Conservation (phyloP, 53 echinoderm and acorn worm species). For the Henricia sp. region DNA sequence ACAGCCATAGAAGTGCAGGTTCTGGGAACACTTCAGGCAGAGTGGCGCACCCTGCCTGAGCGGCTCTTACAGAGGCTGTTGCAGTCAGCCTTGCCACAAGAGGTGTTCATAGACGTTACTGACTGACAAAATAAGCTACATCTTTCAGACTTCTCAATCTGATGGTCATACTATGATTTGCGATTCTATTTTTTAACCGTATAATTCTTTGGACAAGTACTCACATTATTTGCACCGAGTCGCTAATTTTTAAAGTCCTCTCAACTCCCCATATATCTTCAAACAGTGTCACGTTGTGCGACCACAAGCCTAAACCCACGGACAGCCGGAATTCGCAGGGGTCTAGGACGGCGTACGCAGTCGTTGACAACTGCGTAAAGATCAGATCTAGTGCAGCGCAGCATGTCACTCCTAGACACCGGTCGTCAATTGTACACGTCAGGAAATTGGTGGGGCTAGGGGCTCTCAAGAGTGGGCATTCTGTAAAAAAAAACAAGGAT, state of each 20-base stretch:
- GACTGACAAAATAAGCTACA: too few species aligned
- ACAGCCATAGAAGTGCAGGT: too few species aligned
- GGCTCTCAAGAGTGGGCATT: constrained; percentile 27
- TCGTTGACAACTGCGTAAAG: constrained; percentile 43
- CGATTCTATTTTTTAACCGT: neutral
- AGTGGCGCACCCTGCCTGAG: too few species aligned
- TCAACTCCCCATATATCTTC: constrained; percentile 46
- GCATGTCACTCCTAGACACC: constrained; percentile 44
- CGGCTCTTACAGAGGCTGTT: too few species aligned
- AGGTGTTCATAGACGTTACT: too few species aligned
- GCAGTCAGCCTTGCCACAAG: too few species aligned
- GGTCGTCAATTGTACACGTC: constrained; percentile 30
- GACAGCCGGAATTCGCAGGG: constrained; percentile 50
- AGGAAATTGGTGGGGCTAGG: constrained; percentile 10
- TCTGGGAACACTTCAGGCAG: too few species aligned
- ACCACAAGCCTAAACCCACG: constrained; percentile 39
- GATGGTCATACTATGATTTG: neutral
- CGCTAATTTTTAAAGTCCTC: constrained; percentile 9
- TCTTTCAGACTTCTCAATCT: too few species aligned
- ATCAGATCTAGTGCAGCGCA: constrained; percentile 54
- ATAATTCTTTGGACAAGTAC: too few species aligned
- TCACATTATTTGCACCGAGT: constrained; percentile 17
- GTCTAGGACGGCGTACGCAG: constrained; percentile 37
- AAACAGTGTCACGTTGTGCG: constrained; percentile 19
- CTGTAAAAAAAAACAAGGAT: constrained; percentile 1